These are phyloP conservation scores for Wiebesia pumilae DNA, from an alignment of 1,140 invertebrate species.

Conservation along the genomic window DNA sequence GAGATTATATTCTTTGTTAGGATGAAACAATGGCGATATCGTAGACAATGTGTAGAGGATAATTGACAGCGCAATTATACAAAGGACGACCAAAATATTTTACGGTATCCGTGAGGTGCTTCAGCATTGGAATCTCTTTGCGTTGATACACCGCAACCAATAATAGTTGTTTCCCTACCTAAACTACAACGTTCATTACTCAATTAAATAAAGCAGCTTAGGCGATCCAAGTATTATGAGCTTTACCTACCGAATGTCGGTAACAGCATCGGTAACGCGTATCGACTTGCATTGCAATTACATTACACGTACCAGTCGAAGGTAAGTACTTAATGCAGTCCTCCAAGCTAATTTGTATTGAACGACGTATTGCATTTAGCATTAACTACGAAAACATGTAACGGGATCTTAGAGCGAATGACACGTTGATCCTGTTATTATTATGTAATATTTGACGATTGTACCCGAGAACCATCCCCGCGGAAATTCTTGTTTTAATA, in stretches of 20 bases:
- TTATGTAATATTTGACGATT: too few species aligned
- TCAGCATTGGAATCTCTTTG: too few species aligned
- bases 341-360: background rate
- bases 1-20: background rate
- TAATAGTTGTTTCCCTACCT: too few species aligned
- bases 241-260: background rate
- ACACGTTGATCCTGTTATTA: too few species aligned
- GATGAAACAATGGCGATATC: background rate
- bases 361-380: background rate
- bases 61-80: background rate
- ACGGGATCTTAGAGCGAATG: too few species aligned
- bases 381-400: too few species aligned
- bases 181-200: too few species aligned
- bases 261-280: background rate
- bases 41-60: background rate
- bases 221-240: too few species aligned
- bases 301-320: background rate
- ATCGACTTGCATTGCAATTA: background rate
- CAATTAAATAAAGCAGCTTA: too few species aligned
- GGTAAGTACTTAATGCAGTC: background rate
- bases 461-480: too few species aligned
- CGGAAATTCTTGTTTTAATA: too few species aligned
- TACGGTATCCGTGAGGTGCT: background rate
- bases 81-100: background rate
- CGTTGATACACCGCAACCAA: too few species aligned